These are phyloP conservation scores for Drosophila ogumai DNA, from an alignment of 1,140 invertebrate species.

Conservation along the genomic window DNA sequence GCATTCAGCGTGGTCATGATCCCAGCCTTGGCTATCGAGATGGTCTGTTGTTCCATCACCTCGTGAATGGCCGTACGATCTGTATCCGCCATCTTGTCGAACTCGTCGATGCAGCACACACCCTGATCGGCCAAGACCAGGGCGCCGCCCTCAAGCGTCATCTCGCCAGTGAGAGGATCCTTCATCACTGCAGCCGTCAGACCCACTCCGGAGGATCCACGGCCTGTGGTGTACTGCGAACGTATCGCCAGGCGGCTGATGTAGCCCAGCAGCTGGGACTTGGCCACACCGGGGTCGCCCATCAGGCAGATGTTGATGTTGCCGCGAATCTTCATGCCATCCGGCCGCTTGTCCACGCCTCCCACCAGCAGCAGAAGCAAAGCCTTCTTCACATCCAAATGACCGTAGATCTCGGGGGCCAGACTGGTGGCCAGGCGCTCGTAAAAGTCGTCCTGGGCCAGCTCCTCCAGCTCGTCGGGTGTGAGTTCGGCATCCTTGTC, in stretches of 20 bases:
- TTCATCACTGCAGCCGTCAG: slow-evolving; percentile 99
- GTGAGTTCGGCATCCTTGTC: slow-evolving; percentile 90
- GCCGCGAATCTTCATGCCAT: slow-evolving; percentile 94
- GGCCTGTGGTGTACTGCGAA: slow-evolving; percentile 98
- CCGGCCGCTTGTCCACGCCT: slow-evolving; percentile 95
- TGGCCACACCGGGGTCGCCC: slow-evolving; percentile 99
- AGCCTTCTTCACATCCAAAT: slow-evolving; percentile 99
- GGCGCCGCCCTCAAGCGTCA: slow-evolving; percentile 99
- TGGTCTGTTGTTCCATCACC: slow-evolving; percentile 99
- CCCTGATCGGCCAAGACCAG: slow-evolving; percentile 98
- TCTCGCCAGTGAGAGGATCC: slow-evolving; percentile 98
- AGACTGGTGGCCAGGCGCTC: slow-evolving; percentile 96
- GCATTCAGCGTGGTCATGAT: slow-evolving; percentile 99
- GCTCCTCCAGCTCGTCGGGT: slow-evolving; percentile 91
- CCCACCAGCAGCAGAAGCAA: slow-evolving; percentile 97
- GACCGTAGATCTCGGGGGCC: slow-evolving; percentile 99
- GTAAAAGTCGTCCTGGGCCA: slow-evolving; percentile 96
- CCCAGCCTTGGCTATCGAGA: slow-evolving; percentile 99
- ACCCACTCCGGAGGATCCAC: slow-evolving; percentile 97
- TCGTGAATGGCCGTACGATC: slow-evolving; percentile 99
- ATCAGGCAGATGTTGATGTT: slow-evolving; percentile 99
- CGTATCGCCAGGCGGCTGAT: slow-evolving; percentile 97
- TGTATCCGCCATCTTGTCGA: slow-evolving; percentile 99
- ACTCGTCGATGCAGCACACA: slow-evolving; percentile 99
- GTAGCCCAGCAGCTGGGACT: slow-evolving; percentile 98